Base-by-base conservation (phyloP, 2,113 vertebrate genomes). In the Cranoglanis bouderius region DNA sequence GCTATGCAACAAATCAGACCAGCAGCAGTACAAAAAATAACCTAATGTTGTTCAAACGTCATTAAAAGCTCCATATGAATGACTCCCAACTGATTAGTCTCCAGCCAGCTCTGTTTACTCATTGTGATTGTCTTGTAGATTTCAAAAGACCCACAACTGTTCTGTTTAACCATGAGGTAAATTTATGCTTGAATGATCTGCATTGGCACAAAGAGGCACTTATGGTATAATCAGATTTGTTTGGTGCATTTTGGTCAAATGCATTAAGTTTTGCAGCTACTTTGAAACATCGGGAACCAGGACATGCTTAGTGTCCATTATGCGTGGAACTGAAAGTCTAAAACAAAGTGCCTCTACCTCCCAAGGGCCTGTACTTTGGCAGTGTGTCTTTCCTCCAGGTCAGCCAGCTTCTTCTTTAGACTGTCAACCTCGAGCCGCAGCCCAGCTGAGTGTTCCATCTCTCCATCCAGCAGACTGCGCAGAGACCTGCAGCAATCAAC, bases 361-460 rank as follows among this genome's bases (percentile, higher is more conserved):
- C 96, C 96, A 93, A 99, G 92, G 0, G 97, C 97, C 87, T 99
- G 98, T 86, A 98, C 95, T 93, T 98, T 99, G 0, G 84, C 95
- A 4, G 94, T 84, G 16, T 99, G 97, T 89, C 98, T 93, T 89
- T 99, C 98, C 87, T 99, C 98, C 91, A 98, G 96, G 55, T 99
- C 98, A 0, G 96, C 93, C 89, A 94, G 92, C 88, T 96, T 97
- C 95, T 92, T 97, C 74, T 96, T 97, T 93, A 97, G 95, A 92
- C 91, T 89, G 86, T 99, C 97, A 0, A 97, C 92, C 90, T 99
- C 98, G 88, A 98, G 98, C 90, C 98, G 96, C 46, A 99, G 96
- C 0, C 92, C 96, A 0, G 98, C 97, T 0, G 98, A 99, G 92
- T 98, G 98, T 87, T 99, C 98, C 98, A 99, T 99, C 95, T 99